Evolutionary conservation across 2,888 invertebrate species (phyloP), one percentile per base, ranked within the genome.

Genomic region (Stenodema calcarata): DNA sequence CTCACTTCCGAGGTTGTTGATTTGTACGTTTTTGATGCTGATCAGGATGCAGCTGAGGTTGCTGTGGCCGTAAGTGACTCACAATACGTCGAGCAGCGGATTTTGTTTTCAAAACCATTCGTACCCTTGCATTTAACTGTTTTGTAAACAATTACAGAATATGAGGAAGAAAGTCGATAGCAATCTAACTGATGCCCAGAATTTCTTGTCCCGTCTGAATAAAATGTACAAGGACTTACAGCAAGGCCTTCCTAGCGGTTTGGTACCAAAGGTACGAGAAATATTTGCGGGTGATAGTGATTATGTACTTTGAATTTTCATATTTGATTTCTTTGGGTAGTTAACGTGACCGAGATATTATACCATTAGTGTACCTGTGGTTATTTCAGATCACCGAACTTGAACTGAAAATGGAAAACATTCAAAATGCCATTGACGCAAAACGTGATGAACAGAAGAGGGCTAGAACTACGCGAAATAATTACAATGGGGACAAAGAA

Each of bases 381-480:
- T 79, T 44, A 28, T 41, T 69, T 41, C 69, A 96, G 92, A 92
- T 97, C 89, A 96, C 96, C 80, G 94, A 95, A 88, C 92, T 97
- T 90, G 97, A 97, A 92, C 92, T 97, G 89, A 93, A 95, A 86
- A 94, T 95, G 79, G 97, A 98, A 91, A 94, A 95, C 88, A 93
- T 96, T 86, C 93, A 94, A 83, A 95, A 94, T 90, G 94, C 94
- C 80, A 96, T 97, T 95, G 97, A 97, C 90, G 96, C 96, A 90
- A 96, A 96, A 91, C 95, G 95, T 90, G 94, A 96, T 91, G 96
- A 97, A 91, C 95, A 96, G 92, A 96, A 96, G 91, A 94, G 96
- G 88, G 97, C 97, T 30, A 94, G 95, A 90, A 96, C 96, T 18
- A 93, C 95, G 87, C 94, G 97, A 87, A 93, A 94, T 81, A 97